Evolutionary conservation across 2,888 invertebrate genomes (phyloP).

Genomic region (Gymnocheta viridis): DNA sequence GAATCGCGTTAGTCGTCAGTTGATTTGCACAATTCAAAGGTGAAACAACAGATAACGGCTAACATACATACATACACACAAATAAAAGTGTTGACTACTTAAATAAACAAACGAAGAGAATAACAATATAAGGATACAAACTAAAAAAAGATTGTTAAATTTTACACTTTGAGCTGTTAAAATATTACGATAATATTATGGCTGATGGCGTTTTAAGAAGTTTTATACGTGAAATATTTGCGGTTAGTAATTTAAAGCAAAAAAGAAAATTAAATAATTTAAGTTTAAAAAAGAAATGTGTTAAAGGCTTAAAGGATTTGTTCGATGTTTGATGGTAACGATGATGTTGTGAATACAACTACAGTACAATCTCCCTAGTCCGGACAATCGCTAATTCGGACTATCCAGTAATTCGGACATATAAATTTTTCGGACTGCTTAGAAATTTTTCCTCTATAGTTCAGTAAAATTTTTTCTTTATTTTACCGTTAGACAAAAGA

Average conservation of each 20-base stretch:
- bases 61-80: conserved; percentile 9
- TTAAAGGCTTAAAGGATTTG: no score
- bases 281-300: conserved; percentile 1
- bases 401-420: no score
- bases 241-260: conserved; percentile 75
- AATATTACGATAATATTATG: conserved; percentile 70
- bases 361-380: no score
- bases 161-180: neutral
- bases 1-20: conserved; percentile 73
- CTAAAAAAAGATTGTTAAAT: neutral
- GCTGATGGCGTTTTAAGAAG: conserved; percentile 78
- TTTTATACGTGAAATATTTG: conserved; percentile 80
- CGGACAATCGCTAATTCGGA: no score
- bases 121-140: neutral
- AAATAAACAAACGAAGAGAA: conserved; percentile 21
- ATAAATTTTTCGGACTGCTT: no score
- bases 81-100: conserved; percentile 14
- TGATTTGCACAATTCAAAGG: conserved; percentile 74
- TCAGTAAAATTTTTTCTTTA: no score
- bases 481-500: no score
- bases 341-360: no score
- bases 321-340: no score
- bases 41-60: conserved; percentile 66
- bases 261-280: neutral
- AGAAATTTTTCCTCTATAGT: no score